These are phyloP conservation scores for Coregonus suidteri DNA, from an alignment of 2,797 vertebrate genomes.

Conservation along the genomic window DNA sequence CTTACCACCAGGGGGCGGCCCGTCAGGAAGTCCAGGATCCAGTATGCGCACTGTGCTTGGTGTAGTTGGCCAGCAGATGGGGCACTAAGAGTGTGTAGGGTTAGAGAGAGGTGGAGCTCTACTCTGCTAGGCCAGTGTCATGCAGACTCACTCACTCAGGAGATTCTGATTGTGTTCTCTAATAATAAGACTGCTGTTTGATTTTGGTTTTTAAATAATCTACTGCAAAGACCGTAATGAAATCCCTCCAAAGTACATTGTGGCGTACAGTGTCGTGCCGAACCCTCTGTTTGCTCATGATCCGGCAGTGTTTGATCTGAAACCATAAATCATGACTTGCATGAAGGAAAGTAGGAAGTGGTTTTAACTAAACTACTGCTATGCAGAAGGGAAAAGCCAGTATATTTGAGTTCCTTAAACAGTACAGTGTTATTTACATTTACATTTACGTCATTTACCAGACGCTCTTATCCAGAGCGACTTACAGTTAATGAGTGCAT, in stretches of 20 bases:
- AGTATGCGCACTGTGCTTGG: background rate
- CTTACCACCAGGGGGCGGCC: no score
- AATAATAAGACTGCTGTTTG: no score
- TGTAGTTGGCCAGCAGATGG: constrained; percentile 61
- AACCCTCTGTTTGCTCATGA: background rate
- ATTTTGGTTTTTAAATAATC: background rate
- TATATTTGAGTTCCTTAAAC: background rate
- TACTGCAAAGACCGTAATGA: background rate
- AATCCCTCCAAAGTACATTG: background rate
- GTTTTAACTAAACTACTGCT: background rate
- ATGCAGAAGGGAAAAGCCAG: background rate
- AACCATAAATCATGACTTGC: background rate
- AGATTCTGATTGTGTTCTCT: no score
- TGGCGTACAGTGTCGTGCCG: background rate
- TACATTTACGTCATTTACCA: no score
- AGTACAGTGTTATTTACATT: no score
- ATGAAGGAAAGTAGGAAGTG: background rate
- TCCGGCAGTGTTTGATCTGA: background rate
- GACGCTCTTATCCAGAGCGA: no score
- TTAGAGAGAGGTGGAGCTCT: background rate
- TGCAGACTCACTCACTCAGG: no score
- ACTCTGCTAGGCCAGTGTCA: background rate
- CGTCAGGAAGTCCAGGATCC: no score
- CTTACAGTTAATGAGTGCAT: no score
- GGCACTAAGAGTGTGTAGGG: constrained; percentile 23